Percentiles rank a stretch among this genome's conserved stretches.
phyloP scores from a whole-genome alignment of 2,888 invertebrate genomes.

The Pogonocherus hispidulus region DNA sequence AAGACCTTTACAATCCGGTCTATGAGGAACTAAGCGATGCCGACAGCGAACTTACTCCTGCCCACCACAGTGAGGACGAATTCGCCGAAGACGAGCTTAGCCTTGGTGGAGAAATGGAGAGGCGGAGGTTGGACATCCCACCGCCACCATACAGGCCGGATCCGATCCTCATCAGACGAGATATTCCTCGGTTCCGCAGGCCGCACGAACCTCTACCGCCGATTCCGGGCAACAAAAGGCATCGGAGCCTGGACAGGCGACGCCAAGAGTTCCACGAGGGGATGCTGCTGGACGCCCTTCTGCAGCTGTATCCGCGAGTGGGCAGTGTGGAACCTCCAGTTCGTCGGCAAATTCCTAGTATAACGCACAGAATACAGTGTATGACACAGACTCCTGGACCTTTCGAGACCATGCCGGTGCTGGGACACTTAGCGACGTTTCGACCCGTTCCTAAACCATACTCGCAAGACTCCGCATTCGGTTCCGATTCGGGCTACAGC shows the following conservation, averaged over 20 bases:
- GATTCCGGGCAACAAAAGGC: slow-evolving; percentile 71
- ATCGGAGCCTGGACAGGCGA: slow-evolving; percentile 71
- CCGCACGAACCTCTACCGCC: slow-evolving; percentile 74
- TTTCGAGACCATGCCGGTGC: slow-evolving; percentile 80
- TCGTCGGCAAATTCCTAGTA: slow-evolving; percentile 65
- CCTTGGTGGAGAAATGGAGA: slow-evolving; percentile 69
- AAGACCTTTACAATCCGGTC: slow-evolving; percentile 81
- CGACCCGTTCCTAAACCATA: slow-evolving; percentile 77
- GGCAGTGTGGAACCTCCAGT: slow-evolving; percentile 75
- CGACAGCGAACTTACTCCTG: slow-evolving; percentile 72
- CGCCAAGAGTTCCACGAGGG: slow-evolving; percentile 86
- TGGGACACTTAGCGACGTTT: slow-evolving; percentile 75
- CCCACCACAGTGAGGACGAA: slow-evolving; percentile 84
- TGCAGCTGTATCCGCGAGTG: slow-evolving; percentile 80
- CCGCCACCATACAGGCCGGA: slow-evolving; percentile 64
- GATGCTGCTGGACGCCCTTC: slow-evolving; percentile 80
- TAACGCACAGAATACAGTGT: slow-evolving; percentile 67
- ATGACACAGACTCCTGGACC: slow-evolving; percentile 69
- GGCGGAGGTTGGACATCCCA: slow-evolving; percentile 66
- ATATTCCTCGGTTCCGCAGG: slow-evolving; percentile 71
- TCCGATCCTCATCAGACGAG: slow-evolving; percentile 64
- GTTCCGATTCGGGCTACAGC: slow-evolving; percentile 89
- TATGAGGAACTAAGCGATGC: slow-evolving; percentile 85
- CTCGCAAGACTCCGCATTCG: slow-evolving; percentile 83
- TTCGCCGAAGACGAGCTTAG: slow-evolving; percentile 88